Evolutionary conservation across 2,797 vertebrate genomes (phyloP), one percentile per base, ranked within the genome.

Genomic region (Syngnathus rostellatus): DNA sequence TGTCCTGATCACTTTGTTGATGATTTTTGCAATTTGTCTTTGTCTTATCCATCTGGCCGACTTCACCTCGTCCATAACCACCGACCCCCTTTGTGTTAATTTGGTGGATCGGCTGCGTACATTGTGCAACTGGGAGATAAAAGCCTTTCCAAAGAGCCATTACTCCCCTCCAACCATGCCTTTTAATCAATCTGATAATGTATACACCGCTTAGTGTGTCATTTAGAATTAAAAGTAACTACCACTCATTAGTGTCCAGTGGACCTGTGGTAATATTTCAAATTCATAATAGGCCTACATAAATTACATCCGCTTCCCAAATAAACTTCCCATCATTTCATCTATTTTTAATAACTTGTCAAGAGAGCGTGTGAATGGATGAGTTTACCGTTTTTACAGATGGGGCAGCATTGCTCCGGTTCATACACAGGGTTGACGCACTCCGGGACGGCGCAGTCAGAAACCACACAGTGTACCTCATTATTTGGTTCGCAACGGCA

Each of bases 401-500:
- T 94, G 83, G 97, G 97, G 88, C 97, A 99, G 92, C 97, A 99
- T 81, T 99, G 97, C 77, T 98, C 95, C 71, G 97, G 97, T 86
- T 99, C 97, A 81, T 99, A 99, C 89, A 99, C 94, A 17, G 97
- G 97, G 92, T 99, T 99, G 91, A 99, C 97, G 80, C 97, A 99
- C 87, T 99, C 97, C 5, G 97, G 97, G 81, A 98, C 94, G 48
- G 97, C 95, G 77, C 97, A 99, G 93, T 99, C 97, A 68, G 96
- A 96, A 91, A 99, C 97, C 94, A 98, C 94, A 83, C 97, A 99
- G 93, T 99, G 96, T 82, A 99, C 97, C 92, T 99, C 97, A 80
- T 97, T 99, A 93, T 95, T 99, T 90, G 97, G 96, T 90, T 99
- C 97, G 84, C 97, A 99, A 91, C 97, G 96, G 88, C 97, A 99